These are phyloP conservation scores for Oxystoma pomonae DNA, from an alignment of 2,888 invertebrate species.

Conservation along the genomic window DNA sequence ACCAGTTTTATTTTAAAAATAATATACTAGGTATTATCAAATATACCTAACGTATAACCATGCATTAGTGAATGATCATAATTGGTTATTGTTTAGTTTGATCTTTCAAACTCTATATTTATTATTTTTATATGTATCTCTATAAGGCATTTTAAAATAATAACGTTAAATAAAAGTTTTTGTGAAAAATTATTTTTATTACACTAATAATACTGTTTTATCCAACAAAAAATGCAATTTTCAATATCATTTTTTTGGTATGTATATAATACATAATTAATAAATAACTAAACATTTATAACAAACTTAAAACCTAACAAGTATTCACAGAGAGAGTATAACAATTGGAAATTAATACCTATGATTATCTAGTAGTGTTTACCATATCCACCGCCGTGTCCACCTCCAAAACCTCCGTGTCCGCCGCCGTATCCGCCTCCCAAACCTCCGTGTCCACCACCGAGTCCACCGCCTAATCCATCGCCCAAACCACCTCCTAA, in stretches of 20 bases:
- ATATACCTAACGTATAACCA: too few species aligned
- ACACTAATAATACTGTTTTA: neutral
- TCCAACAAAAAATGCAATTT: neutral
- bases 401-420: constrained; percentile 14
- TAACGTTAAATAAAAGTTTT: too few species aligned
- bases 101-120: too few species aligned
- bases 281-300: neutral
- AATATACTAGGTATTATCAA: too few species aligned
- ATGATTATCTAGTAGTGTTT: neutral
- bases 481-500: constrained; percentile 24
- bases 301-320: neutral
- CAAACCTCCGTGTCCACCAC: constrained; percentile 20
- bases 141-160: too few species aligned
- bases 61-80: too few species aligned
- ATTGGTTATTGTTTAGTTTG: too few species aligned
- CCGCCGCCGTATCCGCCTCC: constrained; percentile 13
- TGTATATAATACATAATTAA: neutral
- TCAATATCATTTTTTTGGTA: neutral
- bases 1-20: too few species aligned
- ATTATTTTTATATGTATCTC: too few species aligned
- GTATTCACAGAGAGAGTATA: neutral
- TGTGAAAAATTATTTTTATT: neutral
- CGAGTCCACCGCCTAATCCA: constrained; percentile 23
- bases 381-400: constrained; percentile 16
- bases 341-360: neutral